phyloP scores from a whole-genome alignment of 2,888 invertebrate species.

The Pseudococcus longispinus region DNA sequence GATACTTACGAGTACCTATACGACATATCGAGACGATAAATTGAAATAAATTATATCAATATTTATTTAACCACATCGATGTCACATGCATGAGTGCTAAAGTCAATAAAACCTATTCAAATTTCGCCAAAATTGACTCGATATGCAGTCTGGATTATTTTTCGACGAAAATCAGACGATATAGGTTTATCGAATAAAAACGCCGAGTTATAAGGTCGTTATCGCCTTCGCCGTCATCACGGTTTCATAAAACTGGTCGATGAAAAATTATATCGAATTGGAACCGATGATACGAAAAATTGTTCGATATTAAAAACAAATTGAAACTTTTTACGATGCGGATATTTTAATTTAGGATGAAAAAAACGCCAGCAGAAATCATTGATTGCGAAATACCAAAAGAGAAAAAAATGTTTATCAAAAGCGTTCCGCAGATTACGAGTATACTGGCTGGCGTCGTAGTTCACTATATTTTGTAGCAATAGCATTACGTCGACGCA shows the following conservation, averaged over 20 bases:
- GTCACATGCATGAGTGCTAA: too few relatives aligned
- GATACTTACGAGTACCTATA: too few relatives aligned
- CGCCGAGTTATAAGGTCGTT: background rate
- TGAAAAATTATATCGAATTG: background rate
- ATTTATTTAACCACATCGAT: too few relatives aligned
- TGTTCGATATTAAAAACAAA: background rate
- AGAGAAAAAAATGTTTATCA: background rate
- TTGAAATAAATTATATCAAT: too few relatives aligned
- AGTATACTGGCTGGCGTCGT: background rate
- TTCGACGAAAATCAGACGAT: background rate
- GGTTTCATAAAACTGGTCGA: too few relatives aligned
- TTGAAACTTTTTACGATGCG: background rate
- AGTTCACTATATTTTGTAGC: background rate
- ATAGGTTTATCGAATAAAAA: background rate
- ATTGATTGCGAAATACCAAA: conserved; percentile 1
- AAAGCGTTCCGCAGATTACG: background rate
- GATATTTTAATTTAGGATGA: background rate
- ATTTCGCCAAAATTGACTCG: too few relatives aligned
- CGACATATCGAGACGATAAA: too few relatives aligned
- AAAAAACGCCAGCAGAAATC: background rate
- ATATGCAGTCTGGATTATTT: background rate
- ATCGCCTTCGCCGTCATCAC: background rate
- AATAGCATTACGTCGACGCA: background rate
- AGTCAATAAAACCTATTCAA: too few relatives aligned
- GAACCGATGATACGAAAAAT: background rate